These are phyloP conservation scores for Megaleporinus macrocephalus DNA, from an alignment of 2,113 vertebrate species.

Conservation along the genomic window DNA sequence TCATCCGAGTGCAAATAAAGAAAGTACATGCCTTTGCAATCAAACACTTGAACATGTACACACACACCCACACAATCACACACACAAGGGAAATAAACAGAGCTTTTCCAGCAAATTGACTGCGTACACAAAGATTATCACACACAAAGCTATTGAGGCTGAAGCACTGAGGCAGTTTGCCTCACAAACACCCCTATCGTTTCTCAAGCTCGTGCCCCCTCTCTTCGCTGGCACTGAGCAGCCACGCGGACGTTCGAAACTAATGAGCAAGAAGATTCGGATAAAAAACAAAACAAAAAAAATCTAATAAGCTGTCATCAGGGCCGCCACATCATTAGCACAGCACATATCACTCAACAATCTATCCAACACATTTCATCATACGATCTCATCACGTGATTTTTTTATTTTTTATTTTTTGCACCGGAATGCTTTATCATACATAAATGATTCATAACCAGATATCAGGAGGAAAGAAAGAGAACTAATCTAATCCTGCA, in stretches of 20 bases:
- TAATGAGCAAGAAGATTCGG: constrained; percentile 4
- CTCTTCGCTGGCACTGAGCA: background rate
- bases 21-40: background rate
- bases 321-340: background rate
- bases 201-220: constrained; percentile 6
- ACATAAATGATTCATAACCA: too few relatives aligned
- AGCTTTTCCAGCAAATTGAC: constrained; percentile 12
- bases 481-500: too few relatives aligned
- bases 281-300: background rate
- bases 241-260: constrained; percentile 4
- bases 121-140: constrained; percentile 1
- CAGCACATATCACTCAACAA: background rate
- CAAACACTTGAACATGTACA: background rate
- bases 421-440: too few relatives aligned
- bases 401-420: too few relatives aligned
- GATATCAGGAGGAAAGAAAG: too few relatives aligned
- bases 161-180: background rate
- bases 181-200: background rate
- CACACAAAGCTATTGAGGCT: background rate
- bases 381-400: too few relatives aligned
- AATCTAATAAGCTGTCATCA: background rate
- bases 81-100: constrained; percentile 15
- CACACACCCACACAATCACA: background rate
- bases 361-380: too few relatives aligned
- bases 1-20: too few relatives aligned